Evolutionary conservation across 2,797 vertebrate genomes (phyloP), one percentile per base, ranked within the genome.

Genomic region (Odontamblyopus lacepedii): DNA sequence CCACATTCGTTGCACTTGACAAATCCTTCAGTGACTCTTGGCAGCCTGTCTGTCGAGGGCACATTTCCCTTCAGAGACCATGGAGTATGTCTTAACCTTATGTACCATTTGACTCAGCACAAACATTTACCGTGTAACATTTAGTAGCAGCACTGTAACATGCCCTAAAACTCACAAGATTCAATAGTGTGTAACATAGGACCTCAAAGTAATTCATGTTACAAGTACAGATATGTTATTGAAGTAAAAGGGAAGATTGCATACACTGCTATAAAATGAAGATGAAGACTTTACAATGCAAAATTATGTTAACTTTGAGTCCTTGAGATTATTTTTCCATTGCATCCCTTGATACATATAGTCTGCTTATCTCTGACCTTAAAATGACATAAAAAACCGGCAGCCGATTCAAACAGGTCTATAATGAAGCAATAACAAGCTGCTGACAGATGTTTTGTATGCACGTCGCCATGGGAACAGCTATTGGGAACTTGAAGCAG

Each of bases 371-470:
- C 85, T 92, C 63, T 63, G 72, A 74, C 70, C 68, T 74, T 73
- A 78, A 82, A 74, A 79, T 72, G 77, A 69, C 55, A 6, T 23
- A 23, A 23, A 9, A 51, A 18, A 56, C 1, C 6, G 3, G 0
- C 0, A 27, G 16, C 4, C 2, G 65, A 71, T 64, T 88, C 78
- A 85, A 83, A 85, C 32, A 2, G 67, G 55, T 48, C 67, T 80
- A 77, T 85, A 79, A 86, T 83, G 78, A 85, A 85, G 85, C 88
- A 84, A 82, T 78, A 85, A 89, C 78, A 83, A 90, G 81, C 74
- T 53, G 41, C 73, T 69, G 70, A 6, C 1, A 79, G 78, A 85
- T 80, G 69, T 41, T 65, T 77, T 78, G 74, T 71, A 72, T 69
- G 66, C 76, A 61, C 0, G 67, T 88, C 70, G 8, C 84, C 83